These are phyloP conservation scores for Dolichopus griseipennis DNA, from an alignment of 2,888 invertebrate species.

Conservation along the genomic window DNA sequence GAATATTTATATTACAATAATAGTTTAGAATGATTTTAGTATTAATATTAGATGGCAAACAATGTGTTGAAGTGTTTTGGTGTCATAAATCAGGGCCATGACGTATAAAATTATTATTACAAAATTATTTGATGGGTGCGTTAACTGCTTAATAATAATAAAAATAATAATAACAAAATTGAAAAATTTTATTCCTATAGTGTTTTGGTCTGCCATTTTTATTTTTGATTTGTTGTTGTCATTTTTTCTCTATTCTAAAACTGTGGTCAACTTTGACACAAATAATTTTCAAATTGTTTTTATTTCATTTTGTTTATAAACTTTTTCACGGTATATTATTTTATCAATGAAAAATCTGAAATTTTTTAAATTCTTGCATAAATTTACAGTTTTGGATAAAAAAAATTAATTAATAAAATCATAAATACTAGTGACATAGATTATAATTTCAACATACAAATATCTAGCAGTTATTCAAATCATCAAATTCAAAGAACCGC, in stretches of 20 bases:
- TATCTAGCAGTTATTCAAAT: too few species aligned
- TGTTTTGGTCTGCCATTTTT: too few species aligned
- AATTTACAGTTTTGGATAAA: too few species aligned
- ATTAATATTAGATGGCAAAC: too few species aligned
- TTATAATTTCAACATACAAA: too few species aligned
- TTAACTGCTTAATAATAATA: background rate
- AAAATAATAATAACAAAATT: background rate
- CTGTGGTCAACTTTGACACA: constrained; percentile 1
- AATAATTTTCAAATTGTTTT: background rate
- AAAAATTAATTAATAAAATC: too few species aligned
- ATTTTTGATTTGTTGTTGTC: background rate
- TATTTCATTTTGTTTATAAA: background rate
- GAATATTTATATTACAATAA: too few species aligned
- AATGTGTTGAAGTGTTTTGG: background rate
- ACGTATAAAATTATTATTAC: background rate
- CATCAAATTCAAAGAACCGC: too few species aligned
- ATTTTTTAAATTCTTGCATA: too few species aligned
- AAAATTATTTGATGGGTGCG: background rate
- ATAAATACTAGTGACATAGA: too few species aligned
- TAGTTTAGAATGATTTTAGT: too few species aligned
- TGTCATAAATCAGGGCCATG: constrained; percentile 1
- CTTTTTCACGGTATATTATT: background rate
- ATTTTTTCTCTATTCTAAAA: background rate
- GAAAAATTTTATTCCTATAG: too few species aligned
- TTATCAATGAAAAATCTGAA: background rate